A percentile compares a stretch with the other conserved stretches of the same genome.
Conservation (phyloP, 2,113 vertebrate genomes). For the Aptenodytes forsteri region DNA sequence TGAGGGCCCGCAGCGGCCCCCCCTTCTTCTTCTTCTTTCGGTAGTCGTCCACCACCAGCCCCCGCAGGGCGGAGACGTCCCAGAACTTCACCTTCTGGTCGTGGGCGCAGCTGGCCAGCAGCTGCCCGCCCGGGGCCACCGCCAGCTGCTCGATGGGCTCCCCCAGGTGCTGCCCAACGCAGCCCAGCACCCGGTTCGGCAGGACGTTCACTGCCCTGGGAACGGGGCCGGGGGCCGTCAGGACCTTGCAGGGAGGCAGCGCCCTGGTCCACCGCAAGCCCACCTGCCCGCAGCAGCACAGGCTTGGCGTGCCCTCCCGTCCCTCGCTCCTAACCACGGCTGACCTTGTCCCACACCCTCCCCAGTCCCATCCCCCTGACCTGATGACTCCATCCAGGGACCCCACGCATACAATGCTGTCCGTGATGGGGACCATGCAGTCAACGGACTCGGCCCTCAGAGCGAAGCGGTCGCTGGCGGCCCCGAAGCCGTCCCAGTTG, state of each 20-base stretch:
- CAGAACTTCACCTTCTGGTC: slow-evolving; percentile 96
- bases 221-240: background rate
- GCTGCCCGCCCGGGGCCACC: slow-evolving; percentile 74
- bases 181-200: slow-evolving; percentile 92
- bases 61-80: slow-evolving; percentile 80
- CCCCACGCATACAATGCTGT: slow-evolving; percentile 88
- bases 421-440: slow-evolving; percentile 85
- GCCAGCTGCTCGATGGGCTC: slow-evolving; percentile 91
- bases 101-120: slow-evolving; percentile 89
- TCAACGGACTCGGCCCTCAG: slow-evolving; percentile 89
- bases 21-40: slow-evolving; percentile 88
- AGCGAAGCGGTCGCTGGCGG: slow-evolving; percentile 92
- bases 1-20: slow-evolving; percentile 81
- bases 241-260: background rate
- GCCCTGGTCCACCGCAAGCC: no score
- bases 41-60: slow-evolving; percentile 84
- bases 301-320: no score
- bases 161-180: slow-evolving; percentile 87
- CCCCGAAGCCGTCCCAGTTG: slow-evolving; percentile 96
- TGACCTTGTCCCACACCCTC: accelerated
- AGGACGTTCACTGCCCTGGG: slow-evolving; percentile 88
- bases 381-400: slow-evolving; percentile 92
- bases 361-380: slow-evolving; percentile 55
- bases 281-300: accelerated
- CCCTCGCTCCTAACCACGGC: background rate